Base-by-base conservation (phyloP, 2,113 vertebrate species). In the Hippotragus niger region DNA sequence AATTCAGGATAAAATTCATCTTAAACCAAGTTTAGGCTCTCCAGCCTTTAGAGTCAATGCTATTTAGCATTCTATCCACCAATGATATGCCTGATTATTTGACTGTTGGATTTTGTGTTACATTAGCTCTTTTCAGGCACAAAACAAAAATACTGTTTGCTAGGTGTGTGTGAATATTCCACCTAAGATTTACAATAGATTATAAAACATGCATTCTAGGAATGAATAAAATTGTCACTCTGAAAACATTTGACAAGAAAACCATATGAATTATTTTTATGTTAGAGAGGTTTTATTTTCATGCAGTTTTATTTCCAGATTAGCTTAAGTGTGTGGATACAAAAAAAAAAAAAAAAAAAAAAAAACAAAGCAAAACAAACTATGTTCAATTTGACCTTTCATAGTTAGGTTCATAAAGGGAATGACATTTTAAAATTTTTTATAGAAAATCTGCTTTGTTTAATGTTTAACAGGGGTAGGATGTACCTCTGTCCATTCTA, bases 291-390 rank as follows among this genome's bases (percentile, higher is more conserved):
- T 76, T 97, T 97, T 94, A 36, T 76, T 96, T 95, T 57, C 50
- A 57, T 67, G 45, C 50, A 88, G 43, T 88, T 96, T 96, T 95
- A 96, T 96, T 97, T 97, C n/a, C 47, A 90, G 19, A 94, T 81
- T 98, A 96, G 47, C n/a, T 92, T 95, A 90, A 88, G 25, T 60
- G 36, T 43, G 27, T 1, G 9, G 16, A 96, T n/a, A 64, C 55
- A 81, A 67, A 23, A 40, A 40, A 40, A 40, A 3, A 81, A 67
- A 23, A 40, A 40, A 40, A 40, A 3, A 90, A 95, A 33, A 7
- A 1, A 15, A 62, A 16, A 33, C 15, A 62, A 15, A 15, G 16
- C 29, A 15, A 92, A 95, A 33, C 33, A 67, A 95, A 58, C 57
- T 84, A 45, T 90, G 83, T 80, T 96, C 29, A 45, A 23, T 33